Conservation (phyloP, 1,140 invertebrate genomes). For the Drosophila ohnishii region DNA sequence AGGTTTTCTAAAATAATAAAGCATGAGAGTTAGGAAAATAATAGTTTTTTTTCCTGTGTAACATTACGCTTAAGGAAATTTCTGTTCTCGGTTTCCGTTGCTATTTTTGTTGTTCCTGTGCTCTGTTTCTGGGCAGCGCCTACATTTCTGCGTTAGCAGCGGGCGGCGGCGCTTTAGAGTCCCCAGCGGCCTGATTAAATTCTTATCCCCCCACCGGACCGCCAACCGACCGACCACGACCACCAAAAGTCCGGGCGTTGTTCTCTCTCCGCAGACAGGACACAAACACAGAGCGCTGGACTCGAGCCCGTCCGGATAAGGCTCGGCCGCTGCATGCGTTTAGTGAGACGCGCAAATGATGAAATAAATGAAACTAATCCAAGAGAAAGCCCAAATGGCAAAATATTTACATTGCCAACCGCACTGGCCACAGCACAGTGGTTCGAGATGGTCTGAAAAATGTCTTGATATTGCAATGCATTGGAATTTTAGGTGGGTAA, state of each 20-base stretch:
- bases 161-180: slow-evolving; percentile 67
- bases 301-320: slow-evolving; percentile 17
- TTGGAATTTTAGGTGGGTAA: background rate
- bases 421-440: slow-evolving; percentile 51
- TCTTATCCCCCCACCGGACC: slow-evolving; percentile 48
- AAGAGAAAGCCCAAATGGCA: slow-evolving; percentile 78
- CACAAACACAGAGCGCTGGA: slow-evolving; percentile 8
- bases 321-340: slow-evolving; percentile 55
- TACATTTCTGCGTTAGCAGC: slow-evolving; percentile 44
- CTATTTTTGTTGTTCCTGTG: slow-evolving; percentile 14
- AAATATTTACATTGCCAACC: slow-evolving; percentile 78
- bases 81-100: slow-evolving; percentile 32
- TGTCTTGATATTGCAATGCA: background rate
- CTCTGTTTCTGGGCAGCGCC: slow-evolving; percentile 40
- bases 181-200: slow-evolving; percentile 81
- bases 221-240: slow-evolving; percentile 19
- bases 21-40: too few relatives aligned
- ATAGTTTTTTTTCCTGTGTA: background rate
- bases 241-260: slow-evolving; percentile 16
- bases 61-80: slow-evolving; percentile 71
- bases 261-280: slow-evolving; percentile 23
- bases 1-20: too few relatives aligned
- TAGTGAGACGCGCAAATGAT: slow-evolving; percentile 76
- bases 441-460: background rate
- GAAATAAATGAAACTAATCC: slow-evolving; percentile 82